Evolutionary conservation across 2,888 invertebrate species (phyloP).

Genomic region (Atethmia centrago): DNA sequence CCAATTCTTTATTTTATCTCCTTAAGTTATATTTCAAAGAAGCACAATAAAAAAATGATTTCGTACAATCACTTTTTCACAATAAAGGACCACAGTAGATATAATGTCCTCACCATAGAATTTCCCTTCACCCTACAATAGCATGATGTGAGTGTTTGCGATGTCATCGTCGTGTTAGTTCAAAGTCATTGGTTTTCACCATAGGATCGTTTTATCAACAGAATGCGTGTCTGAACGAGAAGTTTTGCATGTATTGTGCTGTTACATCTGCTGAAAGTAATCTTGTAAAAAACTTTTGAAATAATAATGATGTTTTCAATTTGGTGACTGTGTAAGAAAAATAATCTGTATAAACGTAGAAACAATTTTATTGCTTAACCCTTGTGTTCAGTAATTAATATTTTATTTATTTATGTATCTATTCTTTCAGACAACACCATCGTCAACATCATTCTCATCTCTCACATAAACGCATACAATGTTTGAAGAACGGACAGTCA

Average conservation of each 20-base stretch:
- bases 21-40: background rate
- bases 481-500: too few species aligned
- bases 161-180: constrained; percentile 36
- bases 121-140: constrained; percentile 13
- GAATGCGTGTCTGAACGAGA: background rate
- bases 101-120: background rate
- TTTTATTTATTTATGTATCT: too few species aligned
- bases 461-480: too few species aligned
- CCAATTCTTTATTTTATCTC: background rate
- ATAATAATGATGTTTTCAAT: too few species aligned
- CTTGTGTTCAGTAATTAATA: too few species aligned
- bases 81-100: background rate
- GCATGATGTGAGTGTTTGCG: constrained; percentile 41
- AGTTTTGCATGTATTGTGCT: background rate
- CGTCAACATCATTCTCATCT: too few species aligned
- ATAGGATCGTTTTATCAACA: constrained; percentile 18
- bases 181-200: constrained; percentile 32
- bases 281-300: too few species aligned
- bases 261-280: background rate
- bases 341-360: too few species aligned
- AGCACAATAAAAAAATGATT: background rate
- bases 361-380: too few species aligned
- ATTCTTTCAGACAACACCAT: too few species aligned
- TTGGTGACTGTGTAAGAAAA: background rate
- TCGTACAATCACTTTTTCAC: background rate